A percentile compares a stretch with the other conserved stretches of the same genome.
These are phyloP conservation scores for Salticus scenicus DNA, from an alignment of 2,888 invertebrate species.

Conservation along the genomic window DNA sequence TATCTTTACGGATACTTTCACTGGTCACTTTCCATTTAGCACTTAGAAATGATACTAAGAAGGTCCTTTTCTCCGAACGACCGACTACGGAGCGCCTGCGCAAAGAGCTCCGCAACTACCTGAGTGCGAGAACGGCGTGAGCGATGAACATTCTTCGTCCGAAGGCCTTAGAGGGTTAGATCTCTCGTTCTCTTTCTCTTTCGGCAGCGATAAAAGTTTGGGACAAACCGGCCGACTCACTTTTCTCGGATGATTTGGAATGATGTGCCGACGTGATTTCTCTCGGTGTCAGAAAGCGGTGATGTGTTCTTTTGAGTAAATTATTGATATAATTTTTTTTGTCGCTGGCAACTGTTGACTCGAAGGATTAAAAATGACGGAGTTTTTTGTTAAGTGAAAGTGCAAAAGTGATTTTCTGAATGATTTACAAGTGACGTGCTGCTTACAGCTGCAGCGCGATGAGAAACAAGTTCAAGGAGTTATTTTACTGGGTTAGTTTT, in stretches of 20 bases:
- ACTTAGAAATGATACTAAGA: background rate
- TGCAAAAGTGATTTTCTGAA: background rate
- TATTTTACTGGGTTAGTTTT: constrained; percentile 39
- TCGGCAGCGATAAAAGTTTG: background rate
- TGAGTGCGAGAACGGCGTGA: constrained; percentile 45
- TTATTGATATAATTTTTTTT: background rate
- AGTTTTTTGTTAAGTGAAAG: background rate
- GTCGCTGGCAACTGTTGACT: constrained; percentile 9
- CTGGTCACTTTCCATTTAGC: background rate
- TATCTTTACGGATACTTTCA: background rate
- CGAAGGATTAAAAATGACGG: constrained; percentile 3
- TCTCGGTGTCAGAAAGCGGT: background rate
- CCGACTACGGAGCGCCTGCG: constrained; percentile 33
- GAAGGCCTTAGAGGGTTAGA: constrained; percentile 31
- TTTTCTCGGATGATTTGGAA: constrained; percentile 2
- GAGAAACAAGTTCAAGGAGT: constrained; percentile 49
- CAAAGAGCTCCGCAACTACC: constrained; percentile 60
- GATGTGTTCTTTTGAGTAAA: background rate
- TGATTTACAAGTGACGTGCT: constrained; percentile 26
- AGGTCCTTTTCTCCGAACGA: background rate
- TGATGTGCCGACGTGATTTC: background rate
- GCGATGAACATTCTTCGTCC: constrained; percentile 41
- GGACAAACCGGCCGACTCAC: constrained; percentile 23
- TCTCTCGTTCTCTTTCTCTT: background rate
- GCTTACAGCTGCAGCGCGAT: constrained; percentile 43